phyloP scores from a whole-genome alignment of 2,888 invertebrate genomes.

The Pantelozetes paolii region DNA sequence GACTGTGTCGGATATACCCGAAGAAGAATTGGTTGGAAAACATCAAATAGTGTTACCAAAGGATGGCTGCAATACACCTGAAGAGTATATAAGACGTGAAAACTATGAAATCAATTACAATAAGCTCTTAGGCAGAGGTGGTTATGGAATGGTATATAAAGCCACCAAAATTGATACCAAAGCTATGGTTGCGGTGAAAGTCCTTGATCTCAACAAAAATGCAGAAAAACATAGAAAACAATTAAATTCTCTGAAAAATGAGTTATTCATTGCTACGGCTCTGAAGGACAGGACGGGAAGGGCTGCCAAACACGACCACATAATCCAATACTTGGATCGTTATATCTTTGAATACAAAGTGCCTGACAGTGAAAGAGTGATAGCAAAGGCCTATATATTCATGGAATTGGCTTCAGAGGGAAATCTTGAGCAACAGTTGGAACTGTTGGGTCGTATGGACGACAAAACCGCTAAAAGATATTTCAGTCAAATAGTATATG shows the following conservation, averaged over 20 bases:
- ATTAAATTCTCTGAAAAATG: background rate
- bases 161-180: background rate
- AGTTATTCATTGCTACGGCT: background rate
- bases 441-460: background rate
- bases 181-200: background rate
- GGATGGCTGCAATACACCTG: background rate
- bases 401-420: background rate
- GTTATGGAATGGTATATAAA: background rate
- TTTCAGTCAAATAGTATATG: background rate
- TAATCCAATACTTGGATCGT: background rate
- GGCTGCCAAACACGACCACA: constrained; percentile 9
- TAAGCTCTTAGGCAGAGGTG: background rate
- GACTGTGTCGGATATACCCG: background rate
- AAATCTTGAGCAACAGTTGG: background rate
- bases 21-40: background rate
- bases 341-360: background rate
- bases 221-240: background rate
- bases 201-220: background rate
- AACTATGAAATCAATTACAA: background rate
- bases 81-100: background rate
- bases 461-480: background rate
- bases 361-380: background rate
- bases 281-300: background rate
- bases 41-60: background rate
- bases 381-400: background rate